Conservation (phyloP, 2,888 invertebrate species). For the Diploptera punctata region DNA sequence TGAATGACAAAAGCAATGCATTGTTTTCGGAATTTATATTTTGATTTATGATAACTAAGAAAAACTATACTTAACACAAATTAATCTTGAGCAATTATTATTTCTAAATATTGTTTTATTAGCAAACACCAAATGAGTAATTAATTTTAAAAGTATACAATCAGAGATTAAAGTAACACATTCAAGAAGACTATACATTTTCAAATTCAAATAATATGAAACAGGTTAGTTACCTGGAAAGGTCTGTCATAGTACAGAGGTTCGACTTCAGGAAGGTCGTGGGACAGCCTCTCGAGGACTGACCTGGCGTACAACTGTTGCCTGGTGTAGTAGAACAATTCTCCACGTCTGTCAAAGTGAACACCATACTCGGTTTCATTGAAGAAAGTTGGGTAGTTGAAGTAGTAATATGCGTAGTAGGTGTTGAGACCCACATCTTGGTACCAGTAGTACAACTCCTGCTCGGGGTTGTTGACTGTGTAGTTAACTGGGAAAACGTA, state of each 20-base stretch:
- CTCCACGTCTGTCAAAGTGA: slow-evolving; percentile 66
- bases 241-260: slow-evolving; percentile 59
- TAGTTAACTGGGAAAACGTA: slow-evolving; percentile 67
- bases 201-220: too few species aligned
- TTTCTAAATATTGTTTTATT: too few species aligned
- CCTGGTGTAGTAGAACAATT: slow-evolving; percentile 54
- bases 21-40: too few species aligned
- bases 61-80: too few species aligned
- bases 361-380: slow-evolving; percentile 61
- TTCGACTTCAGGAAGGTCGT: slow-evolving; percentile 70
- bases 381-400: slow-evolving; percentile 69
- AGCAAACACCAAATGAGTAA: too few species aligned
- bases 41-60: too few species aligned
- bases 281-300: slow-evolving; percentile 76
- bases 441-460: slow-evolving; percentile 70
- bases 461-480: slow-evolving; percentile 64
- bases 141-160: too few species aligned
- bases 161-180: too few species aligned
- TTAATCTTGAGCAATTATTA: too few species aligned
- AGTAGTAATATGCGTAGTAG: slow-evolving; percentile 64
- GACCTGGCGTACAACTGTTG: slow-evolving; percentile 54
- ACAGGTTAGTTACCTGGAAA: slow-evolving; percentile 24
- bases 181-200: too few species aligned
- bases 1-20: too few species aligned
- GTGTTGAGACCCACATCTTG: slow-evolving; percentile 74